Conservation (phyloP, 2,113 vertebrate genomes). For the Merops nubicus region DNA sequence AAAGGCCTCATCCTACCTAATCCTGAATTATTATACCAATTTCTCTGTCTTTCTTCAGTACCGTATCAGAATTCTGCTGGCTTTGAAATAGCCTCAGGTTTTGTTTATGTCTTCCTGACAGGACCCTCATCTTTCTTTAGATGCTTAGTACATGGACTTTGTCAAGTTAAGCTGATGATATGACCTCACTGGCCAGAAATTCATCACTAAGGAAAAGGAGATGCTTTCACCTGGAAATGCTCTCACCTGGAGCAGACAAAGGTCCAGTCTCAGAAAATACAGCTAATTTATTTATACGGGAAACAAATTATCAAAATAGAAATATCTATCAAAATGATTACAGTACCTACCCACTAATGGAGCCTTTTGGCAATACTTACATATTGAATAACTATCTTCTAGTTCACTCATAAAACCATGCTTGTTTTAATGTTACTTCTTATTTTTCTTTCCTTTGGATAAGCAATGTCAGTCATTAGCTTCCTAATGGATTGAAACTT, state of each 20-base stretch:
- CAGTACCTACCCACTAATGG: background rate
- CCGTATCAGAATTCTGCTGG: constrained; percentile 35
- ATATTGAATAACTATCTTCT: background rate
- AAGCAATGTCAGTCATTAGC: background rate
- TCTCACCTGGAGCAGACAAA: constrained; percentile 10
- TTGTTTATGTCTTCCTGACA: constrained; percentile 70
- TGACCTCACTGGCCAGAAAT: constrained; percentile 57
- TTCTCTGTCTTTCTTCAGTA: constrained; percentile 64
- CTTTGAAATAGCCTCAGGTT: constrained; percentile 43
- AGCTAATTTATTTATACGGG: background rate
- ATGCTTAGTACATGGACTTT: constrained; percentile 60
- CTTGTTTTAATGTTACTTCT: background rate
- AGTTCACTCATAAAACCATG: background rate
- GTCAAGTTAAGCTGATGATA: constrained; percentile 64
- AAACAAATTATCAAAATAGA: background rate
- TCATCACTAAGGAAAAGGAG: constrained; percentile 46
- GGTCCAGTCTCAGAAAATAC: background rate
- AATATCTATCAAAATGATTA: background rate
- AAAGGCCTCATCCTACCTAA: constrained; percentile 61
- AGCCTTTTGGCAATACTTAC: background rate
- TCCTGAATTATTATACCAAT: constrained; percentile 60
- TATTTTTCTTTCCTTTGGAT: background rate
- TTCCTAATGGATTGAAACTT: background rate
- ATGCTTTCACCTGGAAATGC: constrained; percentile 9
- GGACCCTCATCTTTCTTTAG: constrained; percentile 59